Percentiles rank a stretch among this genome's conserved stretches.
Conservation (phyloP, 2,888 invertebrate species). For the Cryptophagus acutangulus region DNA sequence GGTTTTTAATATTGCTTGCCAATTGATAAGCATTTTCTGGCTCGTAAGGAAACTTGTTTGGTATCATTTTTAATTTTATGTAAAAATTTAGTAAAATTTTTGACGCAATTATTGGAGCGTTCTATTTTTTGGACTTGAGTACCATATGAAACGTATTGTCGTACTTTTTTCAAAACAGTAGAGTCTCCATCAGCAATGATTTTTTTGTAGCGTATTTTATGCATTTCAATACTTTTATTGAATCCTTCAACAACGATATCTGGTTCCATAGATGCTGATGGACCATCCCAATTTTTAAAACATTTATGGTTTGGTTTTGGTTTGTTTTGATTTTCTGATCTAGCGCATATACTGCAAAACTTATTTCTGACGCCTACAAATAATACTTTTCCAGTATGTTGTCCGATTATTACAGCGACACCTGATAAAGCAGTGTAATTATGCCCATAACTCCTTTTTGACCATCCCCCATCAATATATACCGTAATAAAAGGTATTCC, state of each 20-base stretch:
- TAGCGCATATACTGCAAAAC: slow-evolving; percentile 19
- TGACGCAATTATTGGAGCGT: too few species aligned
- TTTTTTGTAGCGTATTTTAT: slow-evolving; percentile 17
- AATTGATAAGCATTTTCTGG: too few species aligned
- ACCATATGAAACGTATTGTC: too few species aligned
- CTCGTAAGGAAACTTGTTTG: too few species aligned
- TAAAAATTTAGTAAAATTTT: too few species aligned
- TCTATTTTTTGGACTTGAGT: too few species aligned
- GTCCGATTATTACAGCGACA: slow-evolving; percentile 20
- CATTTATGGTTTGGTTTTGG: slow-evolving; percentile 18
- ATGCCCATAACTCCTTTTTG: slow-evolving; percentile 17
- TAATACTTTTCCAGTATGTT: slow-evolving; percentile 16
- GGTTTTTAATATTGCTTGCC: too few species aligned
- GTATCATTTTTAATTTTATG: too few species aligned
- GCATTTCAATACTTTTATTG: slow-evolving; percentile 16
- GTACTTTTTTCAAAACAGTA: too few species aligned
- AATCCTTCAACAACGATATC: slow-evolving; percentile 22
- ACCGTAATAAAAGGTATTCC: slow-evolving; percentile 20
- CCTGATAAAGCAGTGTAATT: slow-evolving; percentile 18
- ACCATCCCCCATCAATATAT: slow-evolving; percentile 19
- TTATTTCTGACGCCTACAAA: slow-evolving; percentile 23
- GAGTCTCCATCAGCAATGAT: slow-evolving; percentile 24
- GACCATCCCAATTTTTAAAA: slow-evolving; percentile 22
- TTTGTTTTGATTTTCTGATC: slow-evolving; percentile 8
- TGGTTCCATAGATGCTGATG: slow-evolving; percentile 20